phyloP scores from a whole-genome alignment of 2,888 invertebrate genomes.

The Caenorhabditis drosophilae region DNA sequence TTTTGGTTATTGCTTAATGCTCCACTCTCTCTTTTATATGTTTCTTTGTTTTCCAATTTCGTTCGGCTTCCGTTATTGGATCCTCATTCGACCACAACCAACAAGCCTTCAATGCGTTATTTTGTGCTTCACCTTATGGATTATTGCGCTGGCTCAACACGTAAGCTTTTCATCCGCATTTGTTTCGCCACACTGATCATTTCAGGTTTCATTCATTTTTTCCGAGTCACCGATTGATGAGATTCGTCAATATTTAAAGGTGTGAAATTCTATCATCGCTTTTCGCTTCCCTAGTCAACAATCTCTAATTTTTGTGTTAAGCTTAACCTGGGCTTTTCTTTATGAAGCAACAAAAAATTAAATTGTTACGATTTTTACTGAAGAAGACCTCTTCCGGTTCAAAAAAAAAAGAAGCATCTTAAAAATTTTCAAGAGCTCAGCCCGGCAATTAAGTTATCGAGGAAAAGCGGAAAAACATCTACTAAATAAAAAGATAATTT shows the following conservation, averaged over 20 bases:
- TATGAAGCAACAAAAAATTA: too few species aligned
- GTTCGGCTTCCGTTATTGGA: conserved; percentile 57
- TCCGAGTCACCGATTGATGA: conserved; percentile 48
- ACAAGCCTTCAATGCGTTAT: conserved; percentile 22
- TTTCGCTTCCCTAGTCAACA: too few species aligned
- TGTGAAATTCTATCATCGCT: too few species aligned
- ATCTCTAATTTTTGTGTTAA: too few species aligned
- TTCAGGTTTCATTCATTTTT: conserved; percentile 53
- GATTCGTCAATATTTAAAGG: conserved; percentile 25
- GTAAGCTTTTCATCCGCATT: conserved; percentile 18
- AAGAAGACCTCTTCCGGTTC: too few species aligned
- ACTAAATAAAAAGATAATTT: too few species aligned
- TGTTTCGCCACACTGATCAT: not conserved
- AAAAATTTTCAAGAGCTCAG: too few species aligned
- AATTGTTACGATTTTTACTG: too few species aligned
- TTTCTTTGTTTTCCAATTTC: conserved; percentile 55
- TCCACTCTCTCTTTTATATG: conserved; percentile 54
- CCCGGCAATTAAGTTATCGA: too few species aligned
- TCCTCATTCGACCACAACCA: conserved; percentile 48
- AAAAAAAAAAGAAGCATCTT: too few species aligned
- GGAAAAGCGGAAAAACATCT: too few species aligned
- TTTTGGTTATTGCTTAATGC: conserved; percentile 40
- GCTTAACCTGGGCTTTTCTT: too few species aligned
- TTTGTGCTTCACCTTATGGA: conserved; percentile 43
- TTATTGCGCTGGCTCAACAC: conserved; percentile 46